Evolutionary conservation across 2,797 vertebrate species (phyloP), one percentile per base, ranked within the genome.

Genomic region (Anabas testudineus): DNA sequence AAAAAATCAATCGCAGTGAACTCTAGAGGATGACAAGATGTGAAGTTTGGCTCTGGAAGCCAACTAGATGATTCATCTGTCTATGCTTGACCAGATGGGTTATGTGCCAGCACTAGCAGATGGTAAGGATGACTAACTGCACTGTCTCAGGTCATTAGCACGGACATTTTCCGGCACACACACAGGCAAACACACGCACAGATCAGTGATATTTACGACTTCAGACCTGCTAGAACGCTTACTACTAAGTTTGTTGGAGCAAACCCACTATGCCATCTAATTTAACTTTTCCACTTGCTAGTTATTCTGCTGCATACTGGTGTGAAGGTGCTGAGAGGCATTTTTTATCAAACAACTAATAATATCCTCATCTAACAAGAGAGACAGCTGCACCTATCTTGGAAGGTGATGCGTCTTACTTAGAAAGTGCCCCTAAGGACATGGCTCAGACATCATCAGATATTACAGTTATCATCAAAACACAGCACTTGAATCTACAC

Each of bases 11-110:
- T 48, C 58, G 19, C 68, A 75, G 46, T 80, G 81, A 86, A 76
- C 78, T 73, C 69, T 68, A 45, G 71, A 76, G 60, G 60, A 59
- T 48, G 73, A 85, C 83, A 77, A 66, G 69, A 78, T 72, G 78
- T 79, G 74, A 87, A 73, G 76, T 78, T 75, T 69, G 74, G 82
- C 69, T 81, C 74, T 75, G 64, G 65, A 79, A 76, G 87, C 83
- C 87, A 90, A 90, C 80, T 65, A 78, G 82, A 82, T 89, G 84
- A 92, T 87, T 86, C 79, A 90, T 88, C 62, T 53, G 76, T 80
- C 67, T 63, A 64, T 42, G 84, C 77, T 83, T 83, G 88, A 87
- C 87, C 90, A 88, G 86, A 84, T 78, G 79, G 87, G 88, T 90
- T 71, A 90, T 57, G 68, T 73, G 83, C 73, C 87, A 87, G 68